Conservation (phyloP, 2,888 invertebrate species). For the Heliconius aoede region DNA sequence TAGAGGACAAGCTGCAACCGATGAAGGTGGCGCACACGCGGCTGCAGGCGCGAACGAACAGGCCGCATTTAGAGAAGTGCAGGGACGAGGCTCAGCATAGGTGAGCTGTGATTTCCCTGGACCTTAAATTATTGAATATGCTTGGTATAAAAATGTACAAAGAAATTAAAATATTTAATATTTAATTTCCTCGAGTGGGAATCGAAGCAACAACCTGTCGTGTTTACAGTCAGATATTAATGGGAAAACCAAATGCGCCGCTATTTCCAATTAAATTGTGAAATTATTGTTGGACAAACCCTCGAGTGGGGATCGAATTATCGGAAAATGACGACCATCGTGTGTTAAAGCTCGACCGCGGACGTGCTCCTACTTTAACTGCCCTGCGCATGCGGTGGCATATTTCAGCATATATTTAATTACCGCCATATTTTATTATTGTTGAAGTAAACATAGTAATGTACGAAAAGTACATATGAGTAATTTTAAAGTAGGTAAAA, state of each 20-base stretch:
- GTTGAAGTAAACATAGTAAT: not conserved
- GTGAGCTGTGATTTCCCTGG: slow-evolving; percentile 63
- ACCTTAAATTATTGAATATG: too few relatives aligned
- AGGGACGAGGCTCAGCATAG: slow-evolving; percentile 92
- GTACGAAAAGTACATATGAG: not conserved
- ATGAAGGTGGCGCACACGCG: slow-evolving; percentile 94
- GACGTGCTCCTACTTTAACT: too few relatives aligned
- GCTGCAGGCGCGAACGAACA: slow-evolving; percentile 93
- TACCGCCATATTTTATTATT: not conserved
- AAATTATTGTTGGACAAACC: not conserved
- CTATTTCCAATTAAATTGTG: not conserved
- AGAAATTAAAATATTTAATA: too few relatives aligned
- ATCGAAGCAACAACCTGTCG: too few relatives aligned
- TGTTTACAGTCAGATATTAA: not conserved
- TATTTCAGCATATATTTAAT: too few relatives aligned
- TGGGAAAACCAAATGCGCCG: not conserved
- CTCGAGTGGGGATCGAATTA: not conserved
- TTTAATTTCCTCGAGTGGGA: too few relatives aligned
- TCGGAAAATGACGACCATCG: not conserved
- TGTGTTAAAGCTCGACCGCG: not conserved
- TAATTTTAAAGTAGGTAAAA: not conserved
- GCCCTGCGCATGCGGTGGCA: too few relatives aligned
- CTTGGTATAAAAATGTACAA: too few relatives aligned
- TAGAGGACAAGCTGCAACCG: slow-evolving; percentile 93
- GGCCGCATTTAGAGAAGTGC: slow-evolving; percentile 95